These are phyloP conservation scores for Lithobates sylvaticus DNA, from an alignment of 2,797 vertebrate species.

Conservation along the genomic window DNA sequence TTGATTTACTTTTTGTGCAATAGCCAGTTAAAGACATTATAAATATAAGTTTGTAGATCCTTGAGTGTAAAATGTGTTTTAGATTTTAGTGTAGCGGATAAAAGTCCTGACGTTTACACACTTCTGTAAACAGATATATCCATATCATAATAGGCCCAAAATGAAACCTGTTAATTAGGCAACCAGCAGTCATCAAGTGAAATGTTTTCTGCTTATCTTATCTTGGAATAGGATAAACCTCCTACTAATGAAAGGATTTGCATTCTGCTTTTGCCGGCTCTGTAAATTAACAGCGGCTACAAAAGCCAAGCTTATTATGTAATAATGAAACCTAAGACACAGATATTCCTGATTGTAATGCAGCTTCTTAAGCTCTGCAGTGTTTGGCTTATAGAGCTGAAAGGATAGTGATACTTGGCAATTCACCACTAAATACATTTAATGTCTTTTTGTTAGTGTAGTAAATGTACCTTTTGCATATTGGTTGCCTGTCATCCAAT, in stretches of 20 bases:
- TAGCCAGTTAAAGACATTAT: too few relatives aligned
- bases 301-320: slow-evolving; percentile 38
- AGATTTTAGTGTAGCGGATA: too few relatives aligned
- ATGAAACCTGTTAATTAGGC: slow-evolving; percentile 29
- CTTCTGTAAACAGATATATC: neutral
- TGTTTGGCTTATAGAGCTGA: neutral
- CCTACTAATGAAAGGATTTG: slow-evolving; percentile 39
- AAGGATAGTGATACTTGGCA: neutral
- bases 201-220: slow-evolving; percentile 41
- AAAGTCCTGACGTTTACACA: too few relatives aligned
- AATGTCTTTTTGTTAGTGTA: too few relatives aligned
- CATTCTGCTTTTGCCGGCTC: slow-evolving; percentile 15
- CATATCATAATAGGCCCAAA: neutral
- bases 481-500: too few relatives aligned
- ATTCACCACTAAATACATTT: neutral
- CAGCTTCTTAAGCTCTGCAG: neutral
- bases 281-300: neutral
- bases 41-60: too few relatives aligned
- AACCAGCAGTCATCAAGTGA: slow-evolving; percentile 5
- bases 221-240: slow-evolving; percentile 30
- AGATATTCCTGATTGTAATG: slow-evolving; percentile 30
- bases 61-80: too few relatives aligned
- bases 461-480: too few relatives aligned
- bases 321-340: slow-evolving; percentile 29
- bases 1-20: too few relatives aligned